Evolutionary conservation across 2,888 invertebrate genomes (phyloP).

Genomic region (Muschampia plurimacula): DNA sequence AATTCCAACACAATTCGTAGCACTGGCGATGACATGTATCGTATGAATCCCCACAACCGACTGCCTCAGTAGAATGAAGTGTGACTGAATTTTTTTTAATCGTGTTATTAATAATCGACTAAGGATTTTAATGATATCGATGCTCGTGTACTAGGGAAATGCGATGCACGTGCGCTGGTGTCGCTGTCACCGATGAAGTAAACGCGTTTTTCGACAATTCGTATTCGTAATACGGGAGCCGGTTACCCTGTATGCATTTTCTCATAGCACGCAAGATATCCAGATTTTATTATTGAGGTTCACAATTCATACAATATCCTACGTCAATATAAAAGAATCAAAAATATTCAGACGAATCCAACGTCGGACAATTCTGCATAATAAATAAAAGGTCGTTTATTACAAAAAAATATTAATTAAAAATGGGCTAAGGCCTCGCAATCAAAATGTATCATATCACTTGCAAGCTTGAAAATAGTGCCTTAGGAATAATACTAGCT

Average conservation of each 20-base stretch:
- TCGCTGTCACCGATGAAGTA: constrained; percentile 43
- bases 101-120: constrained; percentile 39
- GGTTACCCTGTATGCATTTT: constrained; percentile 34
- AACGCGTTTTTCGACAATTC: constrained; percentile 38
- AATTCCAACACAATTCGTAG: constrained; percentile 16
- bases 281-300: too few species aligned
- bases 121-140: constrained; percentile 23
- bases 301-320: too few species aligned
- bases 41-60: constrained; percentile 1
- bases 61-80: background rate
- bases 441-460: too few species aligned
- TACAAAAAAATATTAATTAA: too few species aligned
- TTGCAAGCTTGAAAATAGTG: too few species aligned
- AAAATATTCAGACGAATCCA: too few species aligned
- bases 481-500: too few species aligned
- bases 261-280: constrained; percentile 1
- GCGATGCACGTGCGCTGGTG: constrained; percentile 46
- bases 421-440: too few species aligned
- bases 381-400: too few species aligned
- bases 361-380: too few species aligned
- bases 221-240: constrained; percentile 38
- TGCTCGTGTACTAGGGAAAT: constrained; percentile 11
- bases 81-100: constrained; percentile 35
- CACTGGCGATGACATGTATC: constrained; percentile 7
- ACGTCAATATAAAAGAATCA: too few species aligned